These are phyloP conservation scores for Zaprionus davidi DNA, from an alignment of 1,140 invertebrate species.

Conservation along the genomic window DNA sequence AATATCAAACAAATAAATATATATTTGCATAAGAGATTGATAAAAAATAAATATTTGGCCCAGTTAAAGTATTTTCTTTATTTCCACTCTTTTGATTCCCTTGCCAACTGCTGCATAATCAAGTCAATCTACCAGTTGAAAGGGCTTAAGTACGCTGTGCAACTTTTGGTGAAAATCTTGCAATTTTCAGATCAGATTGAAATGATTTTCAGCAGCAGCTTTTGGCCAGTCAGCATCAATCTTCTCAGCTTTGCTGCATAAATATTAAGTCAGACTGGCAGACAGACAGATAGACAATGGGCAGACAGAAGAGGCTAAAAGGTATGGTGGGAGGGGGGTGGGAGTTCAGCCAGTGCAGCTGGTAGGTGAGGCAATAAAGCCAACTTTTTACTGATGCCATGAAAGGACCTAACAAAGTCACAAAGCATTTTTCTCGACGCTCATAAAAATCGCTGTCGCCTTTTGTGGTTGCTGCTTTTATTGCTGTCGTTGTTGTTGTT, in stretches of 20 bases:
- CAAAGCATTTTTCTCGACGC: conserved; percentile 72
- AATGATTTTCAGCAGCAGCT: conserved; percentile 60
- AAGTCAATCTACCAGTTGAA: conserved; percentile 16
- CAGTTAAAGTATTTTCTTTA: not conserved
- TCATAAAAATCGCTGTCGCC: conserved; percentile 66
- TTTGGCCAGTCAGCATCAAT: conserved; percentile 72
- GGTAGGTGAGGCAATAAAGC: conserved; percentile 77
- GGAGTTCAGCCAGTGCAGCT: conserved; percentile 44
- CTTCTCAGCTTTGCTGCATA: conserved; percentile 69
- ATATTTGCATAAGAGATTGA: not conserved
- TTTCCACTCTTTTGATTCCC: not conserved
- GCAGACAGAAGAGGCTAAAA: not conserved
- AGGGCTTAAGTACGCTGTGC: conserved; percentile 2
- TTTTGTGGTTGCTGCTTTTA: conserved; percentile 40
- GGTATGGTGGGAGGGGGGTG: not conserved
- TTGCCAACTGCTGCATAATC: not conserved
- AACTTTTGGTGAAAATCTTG: conserved; percentile 24
- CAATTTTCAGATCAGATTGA: conserved; percentile 53
- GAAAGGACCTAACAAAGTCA: conserved; percentile 80
- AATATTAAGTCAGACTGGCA: conserved; percentile 68
- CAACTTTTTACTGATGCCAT: conserved; percentile 76
- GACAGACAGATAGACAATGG: conserved; percentile 27
- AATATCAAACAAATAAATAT: not conserved
- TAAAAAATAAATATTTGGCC: not conserved
- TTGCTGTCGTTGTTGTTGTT: conserved; percentile 22